Evolutionary conservation across 2,113 vertebrate species (phyloP), one percentile per base, ranked within the genome.

Genomic region (Hyaena hyaena): DNA sequence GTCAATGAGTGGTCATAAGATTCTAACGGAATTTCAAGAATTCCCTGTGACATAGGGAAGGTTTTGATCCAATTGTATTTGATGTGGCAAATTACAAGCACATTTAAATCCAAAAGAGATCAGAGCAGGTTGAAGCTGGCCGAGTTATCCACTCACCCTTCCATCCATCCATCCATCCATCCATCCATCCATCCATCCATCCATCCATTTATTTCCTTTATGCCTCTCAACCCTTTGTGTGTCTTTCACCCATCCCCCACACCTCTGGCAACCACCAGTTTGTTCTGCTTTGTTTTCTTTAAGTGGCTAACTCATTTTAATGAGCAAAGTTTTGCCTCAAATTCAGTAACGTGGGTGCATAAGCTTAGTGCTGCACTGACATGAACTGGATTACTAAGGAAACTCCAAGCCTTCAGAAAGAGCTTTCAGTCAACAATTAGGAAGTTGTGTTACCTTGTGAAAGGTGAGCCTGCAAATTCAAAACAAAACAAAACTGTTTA

Each of bases 401-500:
- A 82, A 76, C n/a, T 2, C 33, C n/a, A 73, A 96, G 88, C 2
- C 26, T 88, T 26, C 50, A 43, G 35, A 73, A 92, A 77, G 24
- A 88, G n/a, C 43, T 88, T 33, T 81, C 61, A 50, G 15, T 77
- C 87, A 91, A 61, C 76, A 80, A 66, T 48, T 45, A 92, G 35
- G 9, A 92, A 90, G 35, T n/a, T 53, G 63, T 76, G 39, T 69
- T 61, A 21, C 35, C 24, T 53, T 82, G 77, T 87, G 91, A 97
- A 92, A 94, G 88, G 91, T 95, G 73, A 94, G 53, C 74, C 39
- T 93, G 28, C 45, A 82, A 61, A 95, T 84, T 77, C 58, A 85
- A 80, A 76, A 31, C 53, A 68, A 81, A 50, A 93, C 45, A 73
- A 69, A 73, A 45, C 11, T 50, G 7, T 83, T 74, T 92, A 95